Conservation (phyloP, 2,888 invertebrate genomes). For the Acanthosepion esculentum region DNA sequence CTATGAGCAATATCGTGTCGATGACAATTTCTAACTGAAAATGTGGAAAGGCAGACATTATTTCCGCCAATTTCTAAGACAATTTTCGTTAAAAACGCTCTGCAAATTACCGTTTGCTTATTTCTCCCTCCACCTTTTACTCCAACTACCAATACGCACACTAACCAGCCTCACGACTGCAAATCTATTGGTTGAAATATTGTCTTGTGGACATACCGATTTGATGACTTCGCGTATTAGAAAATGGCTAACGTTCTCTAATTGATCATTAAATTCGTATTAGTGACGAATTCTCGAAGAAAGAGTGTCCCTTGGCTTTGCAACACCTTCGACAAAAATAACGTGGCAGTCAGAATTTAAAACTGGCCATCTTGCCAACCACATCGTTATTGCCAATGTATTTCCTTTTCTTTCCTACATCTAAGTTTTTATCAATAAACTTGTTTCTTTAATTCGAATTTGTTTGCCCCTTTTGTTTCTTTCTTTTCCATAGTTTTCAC, state of each 20-base stretch:
- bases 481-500: no score
- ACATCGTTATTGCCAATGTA: neutral
- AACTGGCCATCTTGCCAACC: neutral
- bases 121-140: neutral
- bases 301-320: neutral
- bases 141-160: neutral
- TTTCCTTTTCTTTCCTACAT: no score
- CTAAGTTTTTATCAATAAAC: no score
- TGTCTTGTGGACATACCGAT: neutral
- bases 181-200: neutral
- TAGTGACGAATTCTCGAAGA: neutral
- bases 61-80: neutral
- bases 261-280: constrained; percentile 4
- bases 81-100: neutral
- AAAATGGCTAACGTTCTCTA: neutral
- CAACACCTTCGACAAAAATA: neutral
- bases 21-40: neutral
- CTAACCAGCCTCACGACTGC: neutral
- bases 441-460: no score
- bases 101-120: neutral
- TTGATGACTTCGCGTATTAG: neutral
- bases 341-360: neutral
- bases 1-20: neutral
- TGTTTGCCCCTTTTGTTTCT: no score
- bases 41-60: neutral